phyloP scores from a whole-genome alignment of 2,797 vertebrate species.

The Gymnothorax javanicus region DNA sequence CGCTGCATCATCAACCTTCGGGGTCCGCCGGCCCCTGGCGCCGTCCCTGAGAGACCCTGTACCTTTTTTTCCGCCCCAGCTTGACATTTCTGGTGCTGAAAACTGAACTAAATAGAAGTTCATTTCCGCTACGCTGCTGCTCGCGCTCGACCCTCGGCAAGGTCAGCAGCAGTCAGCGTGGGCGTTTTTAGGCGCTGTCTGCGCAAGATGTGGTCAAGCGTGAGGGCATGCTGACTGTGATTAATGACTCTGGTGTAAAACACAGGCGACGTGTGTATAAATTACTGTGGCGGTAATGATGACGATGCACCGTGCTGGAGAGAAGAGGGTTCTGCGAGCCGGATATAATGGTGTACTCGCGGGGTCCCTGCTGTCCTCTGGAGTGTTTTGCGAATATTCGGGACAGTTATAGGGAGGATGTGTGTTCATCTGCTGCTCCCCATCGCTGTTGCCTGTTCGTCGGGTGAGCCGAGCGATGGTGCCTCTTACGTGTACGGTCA shows the following conservation, averaged over 20 bases:
- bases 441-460: too few species aligned
- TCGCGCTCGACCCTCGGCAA: neutral
- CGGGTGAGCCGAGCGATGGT: too few species aligned
- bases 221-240: neutral
- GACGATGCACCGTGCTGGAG: neutral
- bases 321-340: neutral
- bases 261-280: neutral
- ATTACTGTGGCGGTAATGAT: neutral
- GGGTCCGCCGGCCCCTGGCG: neutral
- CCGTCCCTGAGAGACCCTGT: neutral
- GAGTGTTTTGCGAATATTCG: neutral
- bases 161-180: neutral
- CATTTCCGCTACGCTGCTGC: neutral
- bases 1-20: neutral
- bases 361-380: neutral
- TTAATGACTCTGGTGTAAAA: neutral
- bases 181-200: neutral
- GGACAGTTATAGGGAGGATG: neutral
- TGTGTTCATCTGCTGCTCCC: too few species aligned
- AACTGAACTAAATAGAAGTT: neutral
- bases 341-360: too few species aligned
- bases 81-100: neutral
- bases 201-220: neutral
- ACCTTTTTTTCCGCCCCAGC: neutral
- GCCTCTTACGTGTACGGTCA: neutral